phyloP scores from a whole-genome alignment of 2,888 invertebrate species.

The Spisula subtruncata region DNA sequence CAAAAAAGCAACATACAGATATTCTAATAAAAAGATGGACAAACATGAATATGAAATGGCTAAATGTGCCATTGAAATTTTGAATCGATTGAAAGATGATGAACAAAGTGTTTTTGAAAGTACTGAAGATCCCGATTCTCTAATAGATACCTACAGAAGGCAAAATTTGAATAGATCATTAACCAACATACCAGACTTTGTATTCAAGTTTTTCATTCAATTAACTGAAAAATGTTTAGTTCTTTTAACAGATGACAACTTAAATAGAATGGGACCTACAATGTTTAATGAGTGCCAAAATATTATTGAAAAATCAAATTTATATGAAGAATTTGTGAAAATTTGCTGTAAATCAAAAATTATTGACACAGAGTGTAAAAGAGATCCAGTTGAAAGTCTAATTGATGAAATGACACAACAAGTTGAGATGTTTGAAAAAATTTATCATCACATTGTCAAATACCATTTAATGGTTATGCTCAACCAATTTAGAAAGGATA shows the following conservation, averaged over 20 bases:
- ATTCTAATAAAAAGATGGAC: slow-evolving; percentile 25
- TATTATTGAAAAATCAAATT: slow-evolving; percentile 10
- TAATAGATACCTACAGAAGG: slow-evolving; percentile 53
- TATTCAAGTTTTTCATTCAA: slow-evolving; percentile 55
- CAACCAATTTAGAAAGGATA: slow-evolving; percentile 56
- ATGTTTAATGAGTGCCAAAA: slow-evolving; percentile 54
- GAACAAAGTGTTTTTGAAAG: slow-evolving; percentile 50
- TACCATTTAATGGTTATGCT: slow-evolving; percentile 51
- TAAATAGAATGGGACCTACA: slow-evolving; percentile 51
- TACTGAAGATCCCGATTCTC: slow-evolving; percentile 59
- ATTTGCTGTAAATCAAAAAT: background rate
- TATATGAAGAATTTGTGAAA: slow-evolving; percentile 36
- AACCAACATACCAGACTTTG: slow-evolving; percentile 57
- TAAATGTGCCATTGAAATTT: slow-evolving; percentile 26
- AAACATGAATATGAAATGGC: slow-evolving; percentile 33
- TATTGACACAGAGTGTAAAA: background rate
- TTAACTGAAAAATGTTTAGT: slow-evolving; percentile 50
- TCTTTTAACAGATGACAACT: slow-evolving; percentile 47
- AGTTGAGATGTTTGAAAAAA: slow-evolving; percentile 13
- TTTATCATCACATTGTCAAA: slow-evolving; percentile 49
- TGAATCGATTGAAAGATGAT: slow-evolving; percentile 49
- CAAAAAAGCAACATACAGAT: slow-evolving; percentile 41
- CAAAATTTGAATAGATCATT: slow-evolving; percentile 62
- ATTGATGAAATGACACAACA: background rate
- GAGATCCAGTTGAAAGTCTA: background rate